phyloP scores from a whole-genome alignment of 2,797 vertebrate genomes.

The Aselliscus stoliczkanus region DNA sequence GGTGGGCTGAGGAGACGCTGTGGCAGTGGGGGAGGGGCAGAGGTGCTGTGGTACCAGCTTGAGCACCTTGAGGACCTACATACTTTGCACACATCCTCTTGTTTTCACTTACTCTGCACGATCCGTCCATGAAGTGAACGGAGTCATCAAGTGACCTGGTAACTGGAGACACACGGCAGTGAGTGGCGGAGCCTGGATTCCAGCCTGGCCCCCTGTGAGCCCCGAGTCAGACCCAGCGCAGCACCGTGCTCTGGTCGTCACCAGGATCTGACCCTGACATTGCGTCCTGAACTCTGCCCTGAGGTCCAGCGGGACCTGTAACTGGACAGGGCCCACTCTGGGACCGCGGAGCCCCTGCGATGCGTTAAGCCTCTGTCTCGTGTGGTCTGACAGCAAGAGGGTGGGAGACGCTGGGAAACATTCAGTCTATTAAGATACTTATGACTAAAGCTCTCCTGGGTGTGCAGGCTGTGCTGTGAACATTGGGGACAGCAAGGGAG shows the following conservation, averaged over 20 bases:
- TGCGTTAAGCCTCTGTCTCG: too few species aligned
- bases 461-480: accelerated
- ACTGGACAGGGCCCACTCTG: too few species aligned
- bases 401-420: accelerated
- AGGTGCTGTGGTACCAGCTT: accelerated
- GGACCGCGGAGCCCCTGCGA: too few species aligned
- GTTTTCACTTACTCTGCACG: background rate
- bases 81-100: too few species aligned
- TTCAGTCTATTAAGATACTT: background rate
- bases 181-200: accelerated
- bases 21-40: accelerated
- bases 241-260: too few species aligned
- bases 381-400: background rate
- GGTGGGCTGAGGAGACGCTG: accelerated
- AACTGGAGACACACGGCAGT: background rate
- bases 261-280: accelerated
- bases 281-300: too few species aligned
- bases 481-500: background rate
- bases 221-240: accelerated
- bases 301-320: too few species aligned
- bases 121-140: too few species aligned
- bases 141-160: accelerated
- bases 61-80: background rate
- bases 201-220: background rate
- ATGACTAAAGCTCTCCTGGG: background rate